Percentiles rank a stretch among this genome's conserved stretches.
These are phyloP conservation scores for Leucophora obtusa DNA, from an alignment of 2,888 invertebrate genomes.

Conservation along the genomic window DNA sequence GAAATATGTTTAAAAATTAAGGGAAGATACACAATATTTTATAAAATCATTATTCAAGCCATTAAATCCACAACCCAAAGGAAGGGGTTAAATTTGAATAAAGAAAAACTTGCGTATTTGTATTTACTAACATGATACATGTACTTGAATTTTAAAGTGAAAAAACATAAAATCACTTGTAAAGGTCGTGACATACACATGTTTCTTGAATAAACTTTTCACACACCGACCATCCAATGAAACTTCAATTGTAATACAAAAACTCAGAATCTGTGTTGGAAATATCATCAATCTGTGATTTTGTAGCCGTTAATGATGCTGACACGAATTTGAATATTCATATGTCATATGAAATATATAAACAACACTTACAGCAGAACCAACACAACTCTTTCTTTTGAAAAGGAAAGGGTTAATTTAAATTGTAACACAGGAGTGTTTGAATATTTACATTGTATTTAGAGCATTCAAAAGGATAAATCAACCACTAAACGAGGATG, in stretches of 20 bases:
- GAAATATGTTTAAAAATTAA: constrained; percentile 10
- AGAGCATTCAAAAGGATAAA: constrained; percentile 31
- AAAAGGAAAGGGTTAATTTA: constrained; percentile 59
- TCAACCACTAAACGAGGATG: constrained; percentile 52
- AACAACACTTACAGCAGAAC: constrained; percentile 33
- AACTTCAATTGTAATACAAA: neutral
- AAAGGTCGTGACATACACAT: constrained; percentile 59
- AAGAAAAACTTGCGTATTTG: neutral
- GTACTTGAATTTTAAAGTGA: constrained; percentile 20
- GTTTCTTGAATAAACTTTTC: constrained; percentile 42
- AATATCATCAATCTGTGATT: constrained; percentile 52
- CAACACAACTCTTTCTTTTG: neutral
- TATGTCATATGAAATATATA: constrained; percentile 42
- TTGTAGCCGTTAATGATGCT: constrained; percentile 56
- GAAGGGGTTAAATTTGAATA: constrained; percentile 42
- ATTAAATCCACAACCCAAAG: constrained; percentile 11
- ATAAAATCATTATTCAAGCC: constrained; percentile 42
- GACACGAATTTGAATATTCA: constrained; percentile 59
- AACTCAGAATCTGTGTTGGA: neutral
- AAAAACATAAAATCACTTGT: constrained; percentile 49
- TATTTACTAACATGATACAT: constrained; percentile 13
- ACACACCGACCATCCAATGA: constrained; percentile 20
- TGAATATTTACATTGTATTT: neutral
- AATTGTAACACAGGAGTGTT: constrained; percentile 38
- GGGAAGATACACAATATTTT: constrained; percentile 12